These are phyloP conservation scores for Drosophila nannoptera DNA, from an alignment of 1,140 invertebrate species.

Conservation along the genomic window DNA sequence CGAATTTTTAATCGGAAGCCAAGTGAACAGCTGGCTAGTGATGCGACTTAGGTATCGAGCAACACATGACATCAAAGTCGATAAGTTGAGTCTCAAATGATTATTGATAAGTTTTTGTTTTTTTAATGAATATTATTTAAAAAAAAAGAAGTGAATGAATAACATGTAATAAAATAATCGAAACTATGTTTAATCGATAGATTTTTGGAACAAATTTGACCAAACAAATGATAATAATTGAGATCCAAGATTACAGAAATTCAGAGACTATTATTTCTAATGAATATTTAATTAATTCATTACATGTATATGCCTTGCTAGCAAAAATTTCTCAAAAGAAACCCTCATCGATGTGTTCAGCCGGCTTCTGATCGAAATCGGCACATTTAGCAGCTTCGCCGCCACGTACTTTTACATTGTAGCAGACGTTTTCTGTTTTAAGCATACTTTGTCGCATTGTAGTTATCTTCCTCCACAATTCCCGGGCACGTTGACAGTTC, in stretches of 20 bases:
- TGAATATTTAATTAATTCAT: too few relatives aligned
- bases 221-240: too few relatives aligned
- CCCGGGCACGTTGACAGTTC: constrained; percentile 81
- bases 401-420: constrained; percentile 89
- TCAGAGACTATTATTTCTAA: too few relatives aligned
- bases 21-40: constrained; percentile 45
- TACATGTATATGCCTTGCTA: too few relatives aligned
- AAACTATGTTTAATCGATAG: too few relatives aligned
- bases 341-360: constrained; percentile 68
- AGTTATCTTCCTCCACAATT: constrained; percentile 86
- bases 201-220: too few relatives aligned
- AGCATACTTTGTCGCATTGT: constrained; percentile 86
- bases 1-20: constrained; percentile 41
- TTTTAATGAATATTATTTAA: too few relatives aligned
- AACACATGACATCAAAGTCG: constrained; percentile 8
- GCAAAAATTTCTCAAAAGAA: constrained; percentile 46
- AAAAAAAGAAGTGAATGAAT: neutral
- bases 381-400: constrained; percentile 85
- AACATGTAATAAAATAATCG: neutral
- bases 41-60: constrained; percentile 24
- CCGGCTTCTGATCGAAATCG: constrained; percentile 67
- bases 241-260: too few relatives aligned
- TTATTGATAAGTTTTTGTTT: too few relatives aligned
- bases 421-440: constrained; percentile 93
- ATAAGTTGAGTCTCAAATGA: constrained; percentile 2